phyloP scores from a whole-genome alignment of 2,888 invertebrate genomes.

The Drosophila anomelani region DNA sequence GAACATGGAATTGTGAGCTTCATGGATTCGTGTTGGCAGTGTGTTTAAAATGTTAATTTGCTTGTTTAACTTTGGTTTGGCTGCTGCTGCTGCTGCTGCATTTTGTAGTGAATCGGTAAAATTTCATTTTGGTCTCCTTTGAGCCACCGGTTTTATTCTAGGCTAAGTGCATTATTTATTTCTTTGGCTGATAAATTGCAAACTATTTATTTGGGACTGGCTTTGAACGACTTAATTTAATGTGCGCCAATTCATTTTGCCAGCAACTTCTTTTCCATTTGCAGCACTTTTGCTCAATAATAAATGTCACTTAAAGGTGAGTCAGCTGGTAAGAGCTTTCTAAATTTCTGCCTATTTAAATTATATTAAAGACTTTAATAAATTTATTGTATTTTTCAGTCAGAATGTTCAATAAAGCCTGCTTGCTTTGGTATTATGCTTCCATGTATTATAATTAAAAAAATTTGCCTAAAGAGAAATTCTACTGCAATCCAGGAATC shows the following conservation, averaged over 20 bases:
- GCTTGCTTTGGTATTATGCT: not conserved
- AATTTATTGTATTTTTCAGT: constrained; percentile 12
- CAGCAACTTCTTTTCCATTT: constrained; percentile 14
- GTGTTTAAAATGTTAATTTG: constrained; percentile 48
- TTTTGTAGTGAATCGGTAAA: constrained; percentile 4
- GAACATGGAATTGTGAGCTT: constrained; percentile 38
- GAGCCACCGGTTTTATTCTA: constrained; percentile 6
- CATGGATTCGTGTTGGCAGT: constrained; percentile 38
- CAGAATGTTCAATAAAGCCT: not conserved
- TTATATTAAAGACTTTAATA: constrained; percentile 15
- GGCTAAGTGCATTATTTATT: constrained; percentile 32
- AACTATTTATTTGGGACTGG: constrained; percentile 25
- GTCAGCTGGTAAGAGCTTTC: constrained; percentile 7
- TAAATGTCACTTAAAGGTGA: constrained; percentile 27
- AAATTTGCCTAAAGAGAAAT: constrained; percentile 1
- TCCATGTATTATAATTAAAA: constrained; percentile 15
- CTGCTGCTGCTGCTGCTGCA: constrained; percentile 24
- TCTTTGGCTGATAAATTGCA: constrained; percentile 23
- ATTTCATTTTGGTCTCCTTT: constrained; percentile 12
- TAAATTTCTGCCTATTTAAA: constrained; percentile 10
- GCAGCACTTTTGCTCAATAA: constrained; percentile 35
- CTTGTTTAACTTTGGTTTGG: constrained; percentile 36
- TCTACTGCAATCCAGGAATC: constrained; percentile 6
- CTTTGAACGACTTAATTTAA: constrained; percentile 32
- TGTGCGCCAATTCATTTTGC: constrained; percentile 30